phyloP scores from a whole-genome alignment of 2,113 vertebrate genomes.

The Symphodus melops region DNA sequence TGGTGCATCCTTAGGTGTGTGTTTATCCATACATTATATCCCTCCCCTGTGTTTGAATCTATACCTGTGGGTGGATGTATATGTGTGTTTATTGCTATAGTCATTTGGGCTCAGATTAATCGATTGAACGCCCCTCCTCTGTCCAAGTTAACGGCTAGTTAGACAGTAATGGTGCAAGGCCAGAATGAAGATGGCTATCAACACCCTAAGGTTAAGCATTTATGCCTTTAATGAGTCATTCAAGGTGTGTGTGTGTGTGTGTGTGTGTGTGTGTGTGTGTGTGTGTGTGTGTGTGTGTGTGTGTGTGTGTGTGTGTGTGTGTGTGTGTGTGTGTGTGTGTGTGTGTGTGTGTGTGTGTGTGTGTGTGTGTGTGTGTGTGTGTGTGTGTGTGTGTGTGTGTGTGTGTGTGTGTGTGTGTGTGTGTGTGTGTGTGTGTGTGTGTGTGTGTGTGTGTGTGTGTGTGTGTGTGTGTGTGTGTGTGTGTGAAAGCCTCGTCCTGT shows the following conservation, averaged over 20 bases:
- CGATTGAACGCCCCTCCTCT: slow-evolving; percentile 67
- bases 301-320: no score
- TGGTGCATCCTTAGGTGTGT: slow-evolving; percentile 1
- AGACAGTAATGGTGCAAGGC: slow-evolving; percentile 69
- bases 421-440: slow-evolving; percentile 37
- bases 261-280: slow-evolving; percentile 3
- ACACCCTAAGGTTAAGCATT: slow-evolving; percentile 68
- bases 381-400: no score
- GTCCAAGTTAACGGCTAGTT: slow-evolving; percentile 75
- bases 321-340: no score
- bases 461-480: slow-evolving; percentile 24
- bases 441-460: slow-evolving; percentile 31
- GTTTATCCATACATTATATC: slow-evolving; percentile 15
- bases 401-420: no score
- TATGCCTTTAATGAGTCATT: slow-evolving; percentile 62
- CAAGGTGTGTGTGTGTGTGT: slow-evolving; percentile 48
- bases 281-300: neutral
- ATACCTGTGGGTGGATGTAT: slow-evolving; percentile 74
- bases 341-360: no score
- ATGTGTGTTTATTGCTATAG: slow-evolving; percentile 72
- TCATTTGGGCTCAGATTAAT: slow-evolving; percentile 72
- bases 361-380: no score
- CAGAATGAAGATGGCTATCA: slow-evolving; percentile 68
- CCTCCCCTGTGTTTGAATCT: slow-evolving; percentile 30
- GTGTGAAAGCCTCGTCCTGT: no score